A percentile compares a stretch with the other conserved stretches of the same genome.
These are phyloP conservation scores for Cotesia vestalis DNA, from an alignment of 1,140 invertebrate species.

Conservation along the genomic window DNA sequence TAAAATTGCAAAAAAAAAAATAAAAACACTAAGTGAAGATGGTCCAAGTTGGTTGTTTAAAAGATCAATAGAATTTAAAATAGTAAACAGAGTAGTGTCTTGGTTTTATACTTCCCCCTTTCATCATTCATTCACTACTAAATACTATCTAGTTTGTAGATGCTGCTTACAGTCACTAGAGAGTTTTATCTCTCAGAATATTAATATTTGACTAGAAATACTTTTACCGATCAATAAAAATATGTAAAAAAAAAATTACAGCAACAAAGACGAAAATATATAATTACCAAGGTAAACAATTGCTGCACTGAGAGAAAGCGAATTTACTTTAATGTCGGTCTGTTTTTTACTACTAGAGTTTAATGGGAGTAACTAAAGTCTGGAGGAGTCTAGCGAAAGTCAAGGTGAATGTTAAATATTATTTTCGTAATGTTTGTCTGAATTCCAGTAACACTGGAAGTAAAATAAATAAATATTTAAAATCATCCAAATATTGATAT, in stretches of 20 bases:
- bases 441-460: too few relatives aligned
- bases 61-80: not conserved
- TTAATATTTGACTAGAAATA: not conserved
- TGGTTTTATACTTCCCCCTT: constrained; percentile 9
- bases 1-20: not conserved
- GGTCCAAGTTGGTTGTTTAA: not conserved
- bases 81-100: not conserved
- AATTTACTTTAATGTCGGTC: not conserved
- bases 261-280: not conserved
- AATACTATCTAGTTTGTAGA: not conserved
- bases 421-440: too few relatives aligned
- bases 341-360: not conserved
- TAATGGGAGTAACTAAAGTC: constrained; percentile 1
- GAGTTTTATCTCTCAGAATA: not conserved
- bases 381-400: constrained; percentile 26
- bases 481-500: too few relatives aligned
- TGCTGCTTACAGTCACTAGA: not conserved
- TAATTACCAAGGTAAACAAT: not conserved
- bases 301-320: constrained; percentile 8
- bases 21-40: not conserved
- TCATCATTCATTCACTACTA: not conserved
- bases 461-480: too few relatives aligned
- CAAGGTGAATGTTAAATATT: constrained; percentile 27
- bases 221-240: not conserved
- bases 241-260: not conserved